These are phyloP conservation scores for Catagonus wagneri DNA, from an alignment of 2,113 vertebrate genomes.

Conservation along the genomic window DNA sequence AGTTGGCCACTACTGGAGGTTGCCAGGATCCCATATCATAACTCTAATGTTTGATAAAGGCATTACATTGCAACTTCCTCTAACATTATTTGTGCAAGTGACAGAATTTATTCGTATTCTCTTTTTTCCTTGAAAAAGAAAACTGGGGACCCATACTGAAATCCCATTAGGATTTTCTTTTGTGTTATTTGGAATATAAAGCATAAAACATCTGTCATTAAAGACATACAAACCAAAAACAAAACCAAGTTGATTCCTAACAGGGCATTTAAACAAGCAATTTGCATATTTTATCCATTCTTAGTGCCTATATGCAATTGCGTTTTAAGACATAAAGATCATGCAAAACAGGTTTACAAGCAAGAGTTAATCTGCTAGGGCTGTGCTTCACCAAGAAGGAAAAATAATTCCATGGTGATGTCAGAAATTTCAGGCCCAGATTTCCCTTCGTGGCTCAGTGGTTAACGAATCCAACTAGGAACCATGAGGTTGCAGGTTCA, in stretches of 20 bases:
- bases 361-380: background rate
- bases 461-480: too few species aligned
- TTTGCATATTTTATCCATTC: background rate
- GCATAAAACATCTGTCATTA: background rate
- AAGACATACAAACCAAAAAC: background rate
- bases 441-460: too few species aligned
- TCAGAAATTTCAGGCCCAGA: too few species aligned
- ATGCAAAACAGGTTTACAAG: background rate
- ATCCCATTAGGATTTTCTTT: constrained; percentile 6
- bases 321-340: background rate
- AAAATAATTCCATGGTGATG: background rate
- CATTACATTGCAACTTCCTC: background rate
- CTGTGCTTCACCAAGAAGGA: background rate
- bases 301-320: background rate
- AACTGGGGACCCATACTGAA: background rate
- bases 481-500: too few species aligned
- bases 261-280: background rate
- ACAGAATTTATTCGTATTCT: background rate
- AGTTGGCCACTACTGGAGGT: background rate
- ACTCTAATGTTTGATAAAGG: constrained; percentile 14
- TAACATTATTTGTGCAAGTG: background rate
- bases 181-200: background rate
- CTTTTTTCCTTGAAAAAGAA: background rate
- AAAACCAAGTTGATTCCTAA: background rate
- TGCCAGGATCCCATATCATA: background rate